A percentile compares a stretch with the other conserved stretches of the same genome.
These are phyloP conservation scores for Falco berigora DNA, from an alignment of 2,797 vertebrate genomes.

Conservation along the genomic window DNA sequence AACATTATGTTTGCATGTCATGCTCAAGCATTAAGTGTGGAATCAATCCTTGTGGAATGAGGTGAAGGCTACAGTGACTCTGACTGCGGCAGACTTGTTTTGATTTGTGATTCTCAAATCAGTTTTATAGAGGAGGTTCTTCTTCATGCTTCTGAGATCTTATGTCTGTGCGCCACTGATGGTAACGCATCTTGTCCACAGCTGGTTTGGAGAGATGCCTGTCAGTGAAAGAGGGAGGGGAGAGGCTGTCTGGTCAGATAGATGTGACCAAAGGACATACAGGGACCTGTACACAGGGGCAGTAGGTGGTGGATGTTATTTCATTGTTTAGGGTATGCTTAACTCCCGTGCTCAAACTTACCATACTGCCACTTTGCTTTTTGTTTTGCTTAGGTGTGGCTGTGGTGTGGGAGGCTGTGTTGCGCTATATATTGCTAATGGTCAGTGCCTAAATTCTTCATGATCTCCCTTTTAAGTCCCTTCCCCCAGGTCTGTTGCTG, in stretches of 20 bases:
- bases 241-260: not conserved
- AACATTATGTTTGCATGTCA: rapidly evolving
- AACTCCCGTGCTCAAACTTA: not conserved
- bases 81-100: not conserved
- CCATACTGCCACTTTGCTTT: not conserved
- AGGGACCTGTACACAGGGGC: not conserved
- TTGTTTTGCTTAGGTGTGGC: not conserved
- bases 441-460: not conserved
- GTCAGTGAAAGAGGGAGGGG: not conserved
- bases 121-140: not conserved
- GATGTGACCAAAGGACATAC: not conserved
- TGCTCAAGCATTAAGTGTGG: not conserved
- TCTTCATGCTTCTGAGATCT: not conserved
- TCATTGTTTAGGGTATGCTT: not conserved
- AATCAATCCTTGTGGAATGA: not conserved
- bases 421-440: rapidly evolving
- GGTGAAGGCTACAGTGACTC: not conserved
- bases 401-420: not conserved
- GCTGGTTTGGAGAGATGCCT: not conserved
- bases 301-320: not conserved
- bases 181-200: not conserved
- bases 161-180: not conserved
- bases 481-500: not conserved
- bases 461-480: not conserved
- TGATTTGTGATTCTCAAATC: not conserved